Conservation (phyloP, 2,888 invertebrate species). For the Acrocyrtus sp. region DNA sequence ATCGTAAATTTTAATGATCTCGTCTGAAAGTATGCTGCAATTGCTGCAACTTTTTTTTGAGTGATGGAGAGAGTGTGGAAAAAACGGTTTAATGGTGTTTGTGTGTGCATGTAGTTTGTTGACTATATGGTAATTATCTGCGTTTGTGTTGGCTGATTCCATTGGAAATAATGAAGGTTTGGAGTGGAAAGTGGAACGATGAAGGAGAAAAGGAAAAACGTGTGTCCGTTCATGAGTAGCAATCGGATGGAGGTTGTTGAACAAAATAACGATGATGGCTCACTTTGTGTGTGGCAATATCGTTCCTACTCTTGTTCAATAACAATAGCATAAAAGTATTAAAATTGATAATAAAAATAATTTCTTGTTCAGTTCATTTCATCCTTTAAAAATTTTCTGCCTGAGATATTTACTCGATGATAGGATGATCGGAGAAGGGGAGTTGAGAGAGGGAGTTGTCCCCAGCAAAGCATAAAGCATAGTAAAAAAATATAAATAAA, state of each 20-base stretch:
- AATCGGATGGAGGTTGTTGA: slow-evolving; percentile 6
- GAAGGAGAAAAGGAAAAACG: neutral
- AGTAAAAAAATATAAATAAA: slow-evolving; percentile 10
- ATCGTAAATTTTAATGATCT: too few species aligned
- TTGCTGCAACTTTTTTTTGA: too few species aligned
- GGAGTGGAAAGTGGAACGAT: slow-evolving; percentile 30
- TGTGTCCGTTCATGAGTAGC: neutral
- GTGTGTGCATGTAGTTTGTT: slow-evolving; percentile 18
- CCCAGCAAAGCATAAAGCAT: neutral
- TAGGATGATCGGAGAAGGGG: too few species aligned
- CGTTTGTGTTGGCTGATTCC: slow-evolving; percentile 11
- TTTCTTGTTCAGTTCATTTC: neutral
- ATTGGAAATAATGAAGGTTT: slow-evolving; percentile 13
- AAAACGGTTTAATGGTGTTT: slow-evolving; percentile 7
- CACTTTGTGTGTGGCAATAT: slow-evolving; percentile 37
- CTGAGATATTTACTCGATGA: too few species aligned
- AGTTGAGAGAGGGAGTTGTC: neutral
- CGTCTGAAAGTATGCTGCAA: too few species aligned
- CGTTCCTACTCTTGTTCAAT: neutral
- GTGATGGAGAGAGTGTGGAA: too few species aligned
- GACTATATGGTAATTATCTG: slow-evolving; percentile 11
- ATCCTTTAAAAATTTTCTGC: too few species aligned
- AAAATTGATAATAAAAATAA: neutral
- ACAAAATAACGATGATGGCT: slow-evolving; percentile 22
- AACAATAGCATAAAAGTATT: neutral